A percentile compares a stretch with the other conserved stretches of the same genome.
Conservation (phyloP, 2,888 invertebrate species). For the Brenthis hecate region DNA sequence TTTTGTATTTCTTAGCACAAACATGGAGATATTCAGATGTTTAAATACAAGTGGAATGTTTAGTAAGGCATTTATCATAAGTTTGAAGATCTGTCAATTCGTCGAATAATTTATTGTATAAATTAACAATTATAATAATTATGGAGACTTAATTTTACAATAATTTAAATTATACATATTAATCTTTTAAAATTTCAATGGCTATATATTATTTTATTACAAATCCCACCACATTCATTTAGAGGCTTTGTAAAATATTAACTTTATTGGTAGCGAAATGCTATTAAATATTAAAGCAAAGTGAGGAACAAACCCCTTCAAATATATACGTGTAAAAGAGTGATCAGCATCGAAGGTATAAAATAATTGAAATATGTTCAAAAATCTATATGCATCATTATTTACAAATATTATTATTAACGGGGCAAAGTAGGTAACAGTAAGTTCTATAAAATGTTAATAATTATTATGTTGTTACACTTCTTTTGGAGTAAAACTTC, state of each 20-base stretch:
- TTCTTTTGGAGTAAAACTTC: no score
- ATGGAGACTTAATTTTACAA: not conserved
- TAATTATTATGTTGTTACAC: not conserved
- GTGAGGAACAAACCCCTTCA: not conserved
- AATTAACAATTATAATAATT: slow-evolving; percentile 1
- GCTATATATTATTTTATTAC: no score
- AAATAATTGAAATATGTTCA: slow-evolving; percentile 1
- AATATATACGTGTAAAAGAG: not conserved
- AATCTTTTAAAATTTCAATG: no score
- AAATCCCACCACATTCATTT: no score
- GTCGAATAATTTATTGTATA: slow-evolving; percentile 30
- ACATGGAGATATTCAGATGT: slow-evolving; percentile 69
- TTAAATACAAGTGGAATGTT: slow-evolving; percentile 80
- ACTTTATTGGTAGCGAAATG: no score
- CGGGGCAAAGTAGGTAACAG: not conserved
- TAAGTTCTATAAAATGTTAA: not conserved
- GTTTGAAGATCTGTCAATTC: slow-evolving; percentile 54
- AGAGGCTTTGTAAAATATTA: no score
- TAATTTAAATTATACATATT: not conserved
- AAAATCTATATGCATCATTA: not conserved
- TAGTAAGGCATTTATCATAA: slow-evolving; percentile 78
- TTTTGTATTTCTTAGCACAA: slow-evolving; percentile 42
- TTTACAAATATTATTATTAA: slow-evolving; percentile 1
- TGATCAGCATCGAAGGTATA: not conserved
- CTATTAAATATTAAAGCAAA: not conserved